Conservation (phyloP, 2,888 invertebrate species). For the Aphrophora alni region DNA sequence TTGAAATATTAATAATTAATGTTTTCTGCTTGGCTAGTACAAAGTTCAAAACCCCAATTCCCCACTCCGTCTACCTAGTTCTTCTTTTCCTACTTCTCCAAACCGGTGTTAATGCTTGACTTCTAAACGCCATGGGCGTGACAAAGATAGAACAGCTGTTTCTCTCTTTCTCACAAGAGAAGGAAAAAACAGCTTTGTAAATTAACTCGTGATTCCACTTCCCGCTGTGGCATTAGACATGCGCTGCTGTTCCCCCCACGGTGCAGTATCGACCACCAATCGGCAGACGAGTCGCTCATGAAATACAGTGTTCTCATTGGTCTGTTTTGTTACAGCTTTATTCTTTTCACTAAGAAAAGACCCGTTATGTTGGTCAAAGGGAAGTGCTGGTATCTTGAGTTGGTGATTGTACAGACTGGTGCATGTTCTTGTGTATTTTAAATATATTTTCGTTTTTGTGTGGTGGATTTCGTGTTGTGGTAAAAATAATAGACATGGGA, state of each 20-base stretch:
- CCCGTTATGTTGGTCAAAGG: not conserved
- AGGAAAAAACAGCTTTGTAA: not conserved
- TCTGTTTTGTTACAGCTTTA: not conserved
- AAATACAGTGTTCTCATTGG: not conserved
- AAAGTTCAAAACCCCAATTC: not conserved
- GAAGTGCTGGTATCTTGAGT: not conserved
- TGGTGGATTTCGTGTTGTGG: not conserved
- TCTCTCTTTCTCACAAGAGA: not conserved
- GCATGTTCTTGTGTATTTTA: not conserved
- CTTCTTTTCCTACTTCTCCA: not conserved
- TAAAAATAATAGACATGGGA: not conserved
- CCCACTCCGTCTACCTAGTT: not conserved
- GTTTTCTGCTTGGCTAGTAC: not conserved
- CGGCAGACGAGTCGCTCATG: not conserved
- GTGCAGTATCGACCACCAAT: conserved; percentile 6
- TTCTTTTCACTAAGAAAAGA: not conserved
- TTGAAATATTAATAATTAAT: no score
- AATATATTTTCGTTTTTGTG: not conserved
- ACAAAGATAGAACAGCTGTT: not conserved
- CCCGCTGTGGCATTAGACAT: not conserved
- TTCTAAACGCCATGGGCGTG: not conserved
- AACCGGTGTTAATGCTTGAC: not conserved
- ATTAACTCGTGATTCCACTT: not conserved
- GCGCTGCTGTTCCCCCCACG: not conserved
- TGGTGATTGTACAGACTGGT: not conserved